phyloP scores from a whole-genome alignment of 53 echinoderm and acorn worm species.

The Arbacia lixula region DNA sequence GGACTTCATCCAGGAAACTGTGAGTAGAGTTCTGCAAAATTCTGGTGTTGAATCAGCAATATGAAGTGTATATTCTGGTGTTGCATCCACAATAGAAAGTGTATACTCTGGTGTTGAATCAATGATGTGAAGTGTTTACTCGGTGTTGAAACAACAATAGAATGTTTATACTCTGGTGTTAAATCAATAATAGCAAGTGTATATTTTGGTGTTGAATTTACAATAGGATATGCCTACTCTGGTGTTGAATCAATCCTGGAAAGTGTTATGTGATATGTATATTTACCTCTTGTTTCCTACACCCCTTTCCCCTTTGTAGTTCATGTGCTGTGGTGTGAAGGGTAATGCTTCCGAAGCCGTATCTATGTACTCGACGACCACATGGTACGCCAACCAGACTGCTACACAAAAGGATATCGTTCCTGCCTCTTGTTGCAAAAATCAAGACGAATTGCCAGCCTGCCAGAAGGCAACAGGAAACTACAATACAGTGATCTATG shows the following conservation, averaged over 20 bases:
- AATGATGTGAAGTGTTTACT: too few relatives aligned
- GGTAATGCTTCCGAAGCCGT: conserved; percentile 56
- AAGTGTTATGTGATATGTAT: too few relatives aligned
- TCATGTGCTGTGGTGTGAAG: conserved; percentile 77
- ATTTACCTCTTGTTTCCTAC: too few relatives aligned
- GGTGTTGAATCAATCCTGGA: too few relatives aligned
- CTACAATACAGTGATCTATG: background rate
- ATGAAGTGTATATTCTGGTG: conserved; percentile 38
- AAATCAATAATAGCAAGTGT: conserved; percentile 59
- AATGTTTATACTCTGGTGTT: too few relatives aligned
- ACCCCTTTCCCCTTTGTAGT: too few relatives aligned
- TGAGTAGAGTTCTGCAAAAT: too few relatives aligned
- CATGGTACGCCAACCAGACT: conserved; percentile 58
- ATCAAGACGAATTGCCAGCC: background rate
- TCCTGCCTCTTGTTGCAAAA: conserved; percentile 68
- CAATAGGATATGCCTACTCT: too few relatives aligned
- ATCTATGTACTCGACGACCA: conserved; percentile 15
- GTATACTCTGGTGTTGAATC: too few relatives aligned
- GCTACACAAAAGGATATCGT: conserved; percentile 5
- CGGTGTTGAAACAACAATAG: too few relatives aligned
- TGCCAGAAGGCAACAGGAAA: conserved; percentile 15
- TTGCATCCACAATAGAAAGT: background rate
- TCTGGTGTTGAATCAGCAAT: conserved; percentile 36
- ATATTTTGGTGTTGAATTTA: background rate
- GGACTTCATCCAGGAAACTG: conserved; percentile 70